A percentile compares a stretch with the other conserved stretches of the same genome.
Evolutionary conservation across 2,113 vertebrate species (phyloP).

Genomic region (Cacatua alba): DNA sequence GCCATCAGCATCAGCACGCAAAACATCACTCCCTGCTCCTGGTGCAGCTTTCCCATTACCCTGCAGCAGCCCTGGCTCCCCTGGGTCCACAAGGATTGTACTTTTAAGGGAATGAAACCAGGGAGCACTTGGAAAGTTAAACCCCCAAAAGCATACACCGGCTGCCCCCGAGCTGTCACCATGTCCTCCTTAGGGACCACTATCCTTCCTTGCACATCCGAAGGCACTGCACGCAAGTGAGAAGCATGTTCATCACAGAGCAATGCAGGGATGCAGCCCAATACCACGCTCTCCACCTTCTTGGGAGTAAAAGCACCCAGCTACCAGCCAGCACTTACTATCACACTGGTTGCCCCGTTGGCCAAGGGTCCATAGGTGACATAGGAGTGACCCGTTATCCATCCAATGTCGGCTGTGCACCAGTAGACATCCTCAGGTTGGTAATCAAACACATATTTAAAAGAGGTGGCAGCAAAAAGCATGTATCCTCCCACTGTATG

Average conservation of each 20-base stretch:
- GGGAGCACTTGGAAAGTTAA: background rate
- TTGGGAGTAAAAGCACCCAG: background rate
- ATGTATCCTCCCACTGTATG: conserved; percentile 95
- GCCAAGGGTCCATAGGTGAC: conserved; percentile 93
- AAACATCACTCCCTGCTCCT: background rate
- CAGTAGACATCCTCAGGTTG: conserved; percentile 91
- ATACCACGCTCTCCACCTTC: background rate
- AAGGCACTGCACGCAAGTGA: background rate
- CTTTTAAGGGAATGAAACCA: background rate
- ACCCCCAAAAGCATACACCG: background rate
- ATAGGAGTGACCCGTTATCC: conserved; percentile 98
- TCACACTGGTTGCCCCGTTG: conserved; percentile 90
- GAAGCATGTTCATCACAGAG: background rate
- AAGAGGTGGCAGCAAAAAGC: conserved; percentile 90
- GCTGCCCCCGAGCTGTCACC: accelerated
- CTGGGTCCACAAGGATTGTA: background rate
- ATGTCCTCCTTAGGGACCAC: background rate
- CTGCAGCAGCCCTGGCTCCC: background rate
- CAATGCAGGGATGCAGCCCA: background rate
- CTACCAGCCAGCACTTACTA: conserved; percentile 80
- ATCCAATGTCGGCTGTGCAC: conserved; percentile 97
- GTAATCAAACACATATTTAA: conserved; percentile 95
- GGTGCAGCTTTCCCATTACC: background rate
- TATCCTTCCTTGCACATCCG: background rate
- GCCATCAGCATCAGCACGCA: background rate